A percentile compares a stretch with the other conserved stretches of the same genome.
Evolutionary conservation across 2,113 vertebrate genomes (phyloP).

Genomic region (Notechis scutatus): DNA sequence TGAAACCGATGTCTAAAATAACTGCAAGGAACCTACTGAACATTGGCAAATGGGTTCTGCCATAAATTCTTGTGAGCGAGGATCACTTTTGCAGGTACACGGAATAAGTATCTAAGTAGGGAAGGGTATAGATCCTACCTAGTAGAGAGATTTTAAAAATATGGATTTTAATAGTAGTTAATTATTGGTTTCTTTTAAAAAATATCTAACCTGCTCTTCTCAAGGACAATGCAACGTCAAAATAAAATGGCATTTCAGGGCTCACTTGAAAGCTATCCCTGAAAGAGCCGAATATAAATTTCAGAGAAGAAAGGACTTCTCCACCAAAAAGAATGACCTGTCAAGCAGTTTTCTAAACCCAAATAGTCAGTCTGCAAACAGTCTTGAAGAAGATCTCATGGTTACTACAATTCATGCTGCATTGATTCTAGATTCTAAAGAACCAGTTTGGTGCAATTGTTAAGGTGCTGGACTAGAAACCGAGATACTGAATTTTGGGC

Average conservation of each 20-base stretch:
- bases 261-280: not conserved
- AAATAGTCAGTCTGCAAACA: not conserved
- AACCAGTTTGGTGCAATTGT: not conserved
- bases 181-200: not conserved
- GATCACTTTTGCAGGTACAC: not conserved
- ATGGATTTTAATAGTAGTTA: not conserved
- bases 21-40: not conserved
- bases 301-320: not conserved
- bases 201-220: not conserved
- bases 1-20: not conserved
- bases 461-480: not conserved
- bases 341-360: not conserved
- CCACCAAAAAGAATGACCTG: not conserved
- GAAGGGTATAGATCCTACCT: not conserved
- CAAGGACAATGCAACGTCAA: not conserved
- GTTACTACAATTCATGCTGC: not conserved
- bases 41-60: not conserved
- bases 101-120: not conserved
- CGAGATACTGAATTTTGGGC: not conserved
- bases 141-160: not conserved
- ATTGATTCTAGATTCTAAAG: not conserved
- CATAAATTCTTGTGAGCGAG: not conserved
- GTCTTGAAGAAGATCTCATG: not conserved
- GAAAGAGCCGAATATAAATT: not conserved
- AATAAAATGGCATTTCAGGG: not conserved